A percentile compares a stretch with the other conserved stretches of the same genome.
These are phyloP conservation scores for Thinocorus orbignyianus DNA, from an alignment of 2,113 vertebrate species.

Conservation along the genomic window DNA sequence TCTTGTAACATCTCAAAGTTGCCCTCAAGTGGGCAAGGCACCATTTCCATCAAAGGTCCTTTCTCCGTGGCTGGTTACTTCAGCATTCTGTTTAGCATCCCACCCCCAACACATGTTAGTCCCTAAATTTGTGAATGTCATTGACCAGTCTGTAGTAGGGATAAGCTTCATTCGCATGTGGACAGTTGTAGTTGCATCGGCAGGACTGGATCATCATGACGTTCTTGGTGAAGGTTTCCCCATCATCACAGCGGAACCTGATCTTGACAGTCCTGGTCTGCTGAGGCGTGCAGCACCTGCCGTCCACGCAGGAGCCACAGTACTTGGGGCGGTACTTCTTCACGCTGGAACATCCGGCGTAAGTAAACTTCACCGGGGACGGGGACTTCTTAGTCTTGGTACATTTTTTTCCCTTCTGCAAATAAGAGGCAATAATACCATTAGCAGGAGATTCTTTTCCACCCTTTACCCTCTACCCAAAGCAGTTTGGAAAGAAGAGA, in stretches of 20 bases:
- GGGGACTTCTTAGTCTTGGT: conserved; percentile 90
- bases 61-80: conserved; percentile 52
- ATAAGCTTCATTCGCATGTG: conserved; percentile 86
- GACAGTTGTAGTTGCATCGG: conserved; percentile 94
- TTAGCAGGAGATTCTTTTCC: neutral
- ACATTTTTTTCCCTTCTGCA: conserved; percentile 97
- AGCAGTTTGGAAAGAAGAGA: neutral
- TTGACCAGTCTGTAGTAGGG: conserved; percentile 96
- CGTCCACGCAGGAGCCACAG: conserved; percentile 93
- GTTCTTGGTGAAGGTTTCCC: conserved; percentile 95
- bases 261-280: conserved; percentile 94
- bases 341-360: conserved; percentile 90
- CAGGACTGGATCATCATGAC: conserved; percentile 99
- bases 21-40: conserved; percentile 73
- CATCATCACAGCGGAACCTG: conserved; percentile 92
- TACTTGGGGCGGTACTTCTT: conserved; percentile 95
- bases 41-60: conserved; percentile 67
- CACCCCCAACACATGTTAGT: conserved; percentile 77
- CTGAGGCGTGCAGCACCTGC: conserved; percentile 93
- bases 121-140: conserved; percentile 98
- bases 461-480: neutral
- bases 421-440: neutral
- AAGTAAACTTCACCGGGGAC: conserved; percentile 85
- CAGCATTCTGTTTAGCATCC: conserved; percentile 36
- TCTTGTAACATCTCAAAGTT: conserved; percentile 68